A percentile compares a stretch with the other conserved stretches of the same genome.
phyloP scores from a whole-genome alignment of 2,888 invertebrate genomes.

The Aporophyla lueneburgensis region DNA sequence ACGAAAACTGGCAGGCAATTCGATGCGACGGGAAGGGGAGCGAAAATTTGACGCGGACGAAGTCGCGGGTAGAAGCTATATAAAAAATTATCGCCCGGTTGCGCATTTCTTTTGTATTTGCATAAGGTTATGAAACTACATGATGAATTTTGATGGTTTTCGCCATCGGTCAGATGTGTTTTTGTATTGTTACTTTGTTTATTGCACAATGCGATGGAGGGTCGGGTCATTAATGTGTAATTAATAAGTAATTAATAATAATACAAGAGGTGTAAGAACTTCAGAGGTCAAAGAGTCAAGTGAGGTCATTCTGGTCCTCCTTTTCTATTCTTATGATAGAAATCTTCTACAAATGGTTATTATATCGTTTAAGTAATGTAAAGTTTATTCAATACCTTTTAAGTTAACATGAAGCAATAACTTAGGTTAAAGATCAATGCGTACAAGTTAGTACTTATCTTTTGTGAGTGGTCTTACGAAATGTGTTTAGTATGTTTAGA shows the following conservation, averaged over 20 bases:
- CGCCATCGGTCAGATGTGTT: neutral
- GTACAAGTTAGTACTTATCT: neutral
- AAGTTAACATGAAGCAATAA: conserved; percentile 16
- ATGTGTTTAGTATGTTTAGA: neutral
- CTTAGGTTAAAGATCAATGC: conserved; percentile 28
- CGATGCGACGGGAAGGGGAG: too few species aligned
- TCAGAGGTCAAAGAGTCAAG: conserved; percentile 5
- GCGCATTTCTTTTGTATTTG: neutral
- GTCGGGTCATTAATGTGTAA: neutral
- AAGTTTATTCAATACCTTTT: conserved; percentile 28
- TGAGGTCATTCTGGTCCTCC: neutral
- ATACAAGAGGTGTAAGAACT: neutral
- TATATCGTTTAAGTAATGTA: conserved; percentile 26
- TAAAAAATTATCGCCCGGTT: too few species aligned
- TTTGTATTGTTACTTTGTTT: neutral
- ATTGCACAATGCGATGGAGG: neutral
- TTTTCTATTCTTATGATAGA: conserved; percentile 1
- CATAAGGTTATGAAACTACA: neutral
- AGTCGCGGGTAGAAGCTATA: too few species aligned
- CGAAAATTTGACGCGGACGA: too few species aligned
- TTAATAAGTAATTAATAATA: neutral
- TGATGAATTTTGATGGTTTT: neutral
- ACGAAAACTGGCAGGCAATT: too few species aligned
- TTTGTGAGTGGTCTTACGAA: conserved; percentile 17
- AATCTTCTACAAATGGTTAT: conserved; percentile 16